A percentile compares a stretch with the other conserved stretches of the same genome.
phyloP scores from a whole-genome alignment of 2,113 vertebrate species.

The Pipra filicauda region DNA sequence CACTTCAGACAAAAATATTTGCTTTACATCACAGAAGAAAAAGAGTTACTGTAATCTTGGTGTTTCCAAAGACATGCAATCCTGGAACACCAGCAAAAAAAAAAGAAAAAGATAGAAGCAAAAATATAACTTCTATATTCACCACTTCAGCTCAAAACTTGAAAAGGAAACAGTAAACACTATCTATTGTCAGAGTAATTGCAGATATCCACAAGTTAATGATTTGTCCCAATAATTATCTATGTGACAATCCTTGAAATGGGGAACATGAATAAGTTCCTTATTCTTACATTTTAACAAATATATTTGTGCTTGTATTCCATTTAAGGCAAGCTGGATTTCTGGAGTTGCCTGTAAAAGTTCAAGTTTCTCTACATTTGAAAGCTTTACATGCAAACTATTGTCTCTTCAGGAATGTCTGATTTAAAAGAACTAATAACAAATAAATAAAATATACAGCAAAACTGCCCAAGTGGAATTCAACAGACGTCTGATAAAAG shows the following conservation, averaged over 20 bases:
- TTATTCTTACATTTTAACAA: background rate
- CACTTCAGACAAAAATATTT: background rate
- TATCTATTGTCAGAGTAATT: background rate
- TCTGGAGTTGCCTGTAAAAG: background rate
- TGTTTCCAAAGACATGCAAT: background rate
- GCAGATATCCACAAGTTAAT: background rate
- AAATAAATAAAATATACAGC: background rate
- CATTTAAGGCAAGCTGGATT: background rate
- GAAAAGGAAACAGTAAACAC: background rate
- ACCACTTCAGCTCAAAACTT: background rate
- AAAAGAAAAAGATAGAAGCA: background rate
- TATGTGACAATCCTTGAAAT: background rate
- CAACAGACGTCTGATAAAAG: background rate
- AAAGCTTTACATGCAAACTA: background rate
- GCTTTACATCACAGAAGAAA: background rate
- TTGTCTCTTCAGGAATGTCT: background rate
- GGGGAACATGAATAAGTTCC: background rate
- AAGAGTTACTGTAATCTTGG: background rate
- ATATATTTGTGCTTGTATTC: background rate
- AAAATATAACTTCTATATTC: background rate
- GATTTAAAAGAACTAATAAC: background rate
- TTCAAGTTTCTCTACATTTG: background rate
- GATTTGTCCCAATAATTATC: background rate
- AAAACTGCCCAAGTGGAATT: background rate
- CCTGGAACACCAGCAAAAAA: background rate